These are phyloP conservation scores for Hemibagrus wyckioides DNA, from an alignment of 2,113 vertebrate species.

Conservation along the genomic window DNA sequence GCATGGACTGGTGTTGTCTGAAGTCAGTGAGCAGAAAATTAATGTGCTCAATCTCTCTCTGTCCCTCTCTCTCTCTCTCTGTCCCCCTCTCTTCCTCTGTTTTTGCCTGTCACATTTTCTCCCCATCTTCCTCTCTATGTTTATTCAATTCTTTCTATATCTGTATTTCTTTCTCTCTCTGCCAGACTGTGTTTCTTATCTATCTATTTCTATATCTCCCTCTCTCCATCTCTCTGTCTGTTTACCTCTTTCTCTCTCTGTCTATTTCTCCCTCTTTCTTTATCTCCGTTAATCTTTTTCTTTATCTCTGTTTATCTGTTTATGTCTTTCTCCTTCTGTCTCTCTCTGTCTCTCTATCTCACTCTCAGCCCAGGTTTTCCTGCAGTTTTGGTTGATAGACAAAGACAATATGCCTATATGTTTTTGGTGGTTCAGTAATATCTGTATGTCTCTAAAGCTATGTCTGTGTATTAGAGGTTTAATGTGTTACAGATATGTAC, in stretches of 20 bases:
- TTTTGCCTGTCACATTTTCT: not conserved
- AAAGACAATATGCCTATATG: not conserved
- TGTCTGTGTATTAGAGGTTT: not conserved
- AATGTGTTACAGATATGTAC: not conserved
- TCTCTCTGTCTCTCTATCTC: not conserved
- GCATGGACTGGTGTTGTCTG: conserved; percentile 16
- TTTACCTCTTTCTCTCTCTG: not conserved
- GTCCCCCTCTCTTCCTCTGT: not conserved
- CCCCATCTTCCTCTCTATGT: not conserved
- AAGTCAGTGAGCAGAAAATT: conserved; percentile 33
- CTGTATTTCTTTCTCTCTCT: not conserved
- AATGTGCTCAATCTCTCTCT: not conserved
- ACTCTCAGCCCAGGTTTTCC: not conserved
- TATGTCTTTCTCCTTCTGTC: not conserved
- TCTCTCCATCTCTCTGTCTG: too few species aligned
- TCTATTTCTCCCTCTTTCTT: not conserved
- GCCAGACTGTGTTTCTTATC: not conserved
- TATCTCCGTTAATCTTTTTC: not conserved
- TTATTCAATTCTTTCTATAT: not conserved
- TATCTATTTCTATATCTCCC: not conserved
- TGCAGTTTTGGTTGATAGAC: not conserved
- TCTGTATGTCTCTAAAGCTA: not conserved
- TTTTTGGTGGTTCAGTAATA: not conserved
- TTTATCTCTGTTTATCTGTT: not conserved
- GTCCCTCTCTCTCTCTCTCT: conserved; percentile 15